A percentile compares a stretch with the other conserved stretches of the same genome.
Conservation (phyloP, 23 tunicate genomes). For the Botrylloides violaceus region DNA sequence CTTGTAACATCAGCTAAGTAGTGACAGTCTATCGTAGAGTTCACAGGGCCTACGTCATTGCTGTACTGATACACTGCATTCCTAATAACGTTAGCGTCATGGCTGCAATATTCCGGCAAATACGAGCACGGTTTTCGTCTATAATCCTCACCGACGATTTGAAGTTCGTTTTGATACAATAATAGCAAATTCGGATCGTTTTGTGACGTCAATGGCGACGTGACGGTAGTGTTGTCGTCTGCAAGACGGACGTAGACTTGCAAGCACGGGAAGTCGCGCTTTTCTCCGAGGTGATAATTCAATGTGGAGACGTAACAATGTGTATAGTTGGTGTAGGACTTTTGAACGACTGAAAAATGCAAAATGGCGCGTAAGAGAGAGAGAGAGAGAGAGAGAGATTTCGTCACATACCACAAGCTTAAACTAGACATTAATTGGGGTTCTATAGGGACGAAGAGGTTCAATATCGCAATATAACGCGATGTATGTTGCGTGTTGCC, state of each 20-base stretch:
- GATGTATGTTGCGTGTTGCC: too few species aligned
- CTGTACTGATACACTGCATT: slow-evolving; percentile 27
- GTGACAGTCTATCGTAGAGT: slow-evolving; percentile 36
- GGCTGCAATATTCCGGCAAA: slow-evolving; percentile 44
- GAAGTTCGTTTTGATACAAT: slow-evolving; percentile 61
- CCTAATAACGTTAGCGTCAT: slow-evolving; percentile 13
- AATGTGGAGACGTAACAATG: slow-evolving; percentile 44
- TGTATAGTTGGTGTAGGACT: slow-evolving; percentile 32
- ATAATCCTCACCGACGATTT: slow-evolving; percentile 55
- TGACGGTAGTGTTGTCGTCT: slow-evolving; percentile 2
- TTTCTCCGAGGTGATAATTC: slow-evolving; percentile 26
- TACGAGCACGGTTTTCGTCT: slow-evolving; percentile 56
- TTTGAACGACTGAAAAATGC: slow-evolving; percentile 45
- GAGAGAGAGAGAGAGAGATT: too few species aligned
- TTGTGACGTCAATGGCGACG: neutral
- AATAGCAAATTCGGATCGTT: slow-evolving; percentile 10
- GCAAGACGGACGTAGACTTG: slow-evolving; percentile 58
- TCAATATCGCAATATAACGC: too few species aligned
- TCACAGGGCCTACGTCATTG: slow-evolving; percentile 24
- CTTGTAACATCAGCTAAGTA: slow-evolving; percentile 21
- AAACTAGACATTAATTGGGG: too few species aligned
- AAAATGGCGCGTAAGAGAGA: too few species aligned
- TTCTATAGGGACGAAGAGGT: too few species aligned
- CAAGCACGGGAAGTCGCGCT: slow-evolving; percentile 40
- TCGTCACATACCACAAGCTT: too few species aligned